Evolutionary conservation across 1,140 invertebrate species (phyloP).

Genomic region (Gonioctena quinquepunctata): DNA sequence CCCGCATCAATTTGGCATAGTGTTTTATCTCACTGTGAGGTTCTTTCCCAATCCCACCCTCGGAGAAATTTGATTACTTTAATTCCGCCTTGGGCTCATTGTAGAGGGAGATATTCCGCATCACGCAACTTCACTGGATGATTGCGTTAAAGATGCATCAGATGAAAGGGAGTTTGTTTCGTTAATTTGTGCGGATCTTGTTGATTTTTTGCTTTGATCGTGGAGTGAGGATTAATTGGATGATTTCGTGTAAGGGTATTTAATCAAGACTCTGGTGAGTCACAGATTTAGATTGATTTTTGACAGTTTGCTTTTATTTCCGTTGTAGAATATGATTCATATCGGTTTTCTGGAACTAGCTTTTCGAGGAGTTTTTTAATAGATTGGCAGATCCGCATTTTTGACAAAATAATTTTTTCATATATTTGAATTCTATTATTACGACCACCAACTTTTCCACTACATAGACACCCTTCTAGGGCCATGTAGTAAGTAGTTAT

Average conservation of each 20-base stretch:
- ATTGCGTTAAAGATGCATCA: not conserved
- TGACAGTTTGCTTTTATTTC: too few species aligned
- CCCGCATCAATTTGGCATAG: not conserved
- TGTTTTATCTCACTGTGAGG: constrained; percentile 3
- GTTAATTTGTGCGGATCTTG: not conserved
- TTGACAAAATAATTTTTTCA: too few species aligned
- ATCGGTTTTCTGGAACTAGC: too few species aligned
- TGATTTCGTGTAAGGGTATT: too few species aligned
- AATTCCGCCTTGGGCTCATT: not conserved
- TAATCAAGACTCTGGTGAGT: not conserved
- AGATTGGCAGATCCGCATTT: too few species aligned
- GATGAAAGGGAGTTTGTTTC: not conserved
- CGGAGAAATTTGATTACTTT: constrained; percentile 8
- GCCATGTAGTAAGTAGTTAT: too few species aligned
- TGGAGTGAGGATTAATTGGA: not conserved
- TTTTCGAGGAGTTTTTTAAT: too few species aligned
- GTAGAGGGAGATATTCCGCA: not conserved
- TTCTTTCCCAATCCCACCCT: constrained; percentile 5
- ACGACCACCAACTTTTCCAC: too few species aligned
- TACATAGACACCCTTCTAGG: too few species aligned
- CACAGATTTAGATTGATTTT: not conserved
- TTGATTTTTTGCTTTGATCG: not conserved
- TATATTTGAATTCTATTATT: too few species aligned
- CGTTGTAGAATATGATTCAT: too few species aligned
- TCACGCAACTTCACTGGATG: not conserved